Conservation (phyloP, 2,888 invertebrate genomes). For the Eumacrocentrus americanus region DNA sequence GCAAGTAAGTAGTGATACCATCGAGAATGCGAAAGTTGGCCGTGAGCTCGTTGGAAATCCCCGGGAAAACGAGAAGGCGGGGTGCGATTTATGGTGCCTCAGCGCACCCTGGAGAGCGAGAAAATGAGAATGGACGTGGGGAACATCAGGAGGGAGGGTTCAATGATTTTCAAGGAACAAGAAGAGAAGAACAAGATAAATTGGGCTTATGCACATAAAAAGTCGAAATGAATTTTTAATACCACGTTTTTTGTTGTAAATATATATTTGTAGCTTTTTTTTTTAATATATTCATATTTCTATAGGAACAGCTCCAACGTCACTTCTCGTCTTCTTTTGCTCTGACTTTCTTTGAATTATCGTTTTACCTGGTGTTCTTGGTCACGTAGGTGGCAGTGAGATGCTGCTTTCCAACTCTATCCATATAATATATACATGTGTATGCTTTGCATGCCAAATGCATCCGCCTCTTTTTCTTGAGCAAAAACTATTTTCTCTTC, state of each 20-base stretch:
- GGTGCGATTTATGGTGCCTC: constrained; percentile 21
- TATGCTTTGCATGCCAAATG: constrained; percentile 27
- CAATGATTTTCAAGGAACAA: background rate
- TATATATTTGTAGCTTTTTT: background rate
- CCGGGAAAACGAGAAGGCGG: constrained; percentile 19
- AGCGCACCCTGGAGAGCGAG: constrained; percentile 21
- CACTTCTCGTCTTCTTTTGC: background rate
- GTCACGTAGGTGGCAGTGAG: constrained; percentile 9
- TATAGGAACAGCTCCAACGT: background rate
- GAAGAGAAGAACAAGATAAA: background rate
- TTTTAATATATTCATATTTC: background rate
- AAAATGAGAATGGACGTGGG: constrained; percentile 20
- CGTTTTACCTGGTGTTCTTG: constrained; percentile 15
- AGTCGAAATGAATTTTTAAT: constrained; percentile 6
- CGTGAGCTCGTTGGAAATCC: constrained; percentile 18
- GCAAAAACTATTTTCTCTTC: background rate
- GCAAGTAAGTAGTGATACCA: constrained; percentile 18
- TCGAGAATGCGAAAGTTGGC: constrained; percentile 20
- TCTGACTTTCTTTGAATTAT: constrained; percentile 11
- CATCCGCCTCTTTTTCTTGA: constrained; percentile 19
- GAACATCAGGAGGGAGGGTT: constrained; percentile 16
- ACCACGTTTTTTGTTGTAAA: background rate
- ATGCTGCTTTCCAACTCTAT: constrained; percentile 7
- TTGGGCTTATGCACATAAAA: background rate
- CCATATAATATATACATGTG: constrained; percentile 1